Evolutionary conservation across 2,113 vertebrate genomes (phyloP).

Genomic region (Choloepus hoffmanni): DNA sequence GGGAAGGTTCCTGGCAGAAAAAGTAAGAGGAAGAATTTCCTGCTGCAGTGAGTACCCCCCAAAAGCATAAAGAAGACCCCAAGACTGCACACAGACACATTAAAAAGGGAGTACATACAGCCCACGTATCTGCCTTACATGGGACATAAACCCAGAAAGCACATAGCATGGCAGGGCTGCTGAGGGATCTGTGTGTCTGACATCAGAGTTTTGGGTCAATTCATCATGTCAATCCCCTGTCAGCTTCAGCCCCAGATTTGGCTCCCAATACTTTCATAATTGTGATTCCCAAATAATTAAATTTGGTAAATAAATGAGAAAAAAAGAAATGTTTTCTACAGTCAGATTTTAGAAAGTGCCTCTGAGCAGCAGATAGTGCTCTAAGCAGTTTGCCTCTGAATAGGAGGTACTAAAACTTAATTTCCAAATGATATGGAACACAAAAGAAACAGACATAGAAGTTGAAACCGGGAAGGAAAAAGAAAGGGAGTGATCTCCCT

Average conservation of each 20-base stretch:
- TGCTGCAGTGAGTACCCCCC: not conserved
- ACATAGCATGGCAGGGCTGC: not conserved
- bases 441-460: conserved; percentile 31
- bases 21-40: not conserved
- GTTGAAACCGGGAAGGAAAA: not conserved
- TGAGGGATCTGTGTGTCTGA: not conserved
- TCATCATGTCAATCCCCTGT: not conserved
- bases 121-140: not conserved
- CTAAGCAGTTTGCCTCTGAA: conserved; percentile 36
- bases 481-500: not conserved
- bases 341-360: not conserved
- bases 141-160: not conserved
- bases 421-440: not conserved
- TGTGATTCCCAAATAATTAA: conserved; percentile 24
- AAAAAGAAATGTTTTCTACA: not conserved
- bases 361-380: not conserved
- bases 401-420: conserved; percentile 49
- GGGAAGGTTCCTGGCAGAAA: not conserved
- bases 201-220: not conserved
- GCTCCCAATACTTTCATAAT: not conserved
- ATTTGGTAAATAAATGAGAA: conserved; percentile 23
- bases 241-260: not conserved
- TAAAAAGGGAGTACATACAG: not conserved
- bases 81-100: not conserved
- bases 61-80: not conserved